A percentile compares a stretch with the other conserved stretches of the same genome.
These are phyloP conservation scores for Isoperla grammatica DNA, from an alignment of 2,888 invertebrate species.

Conservation along the genomic window DNA sequence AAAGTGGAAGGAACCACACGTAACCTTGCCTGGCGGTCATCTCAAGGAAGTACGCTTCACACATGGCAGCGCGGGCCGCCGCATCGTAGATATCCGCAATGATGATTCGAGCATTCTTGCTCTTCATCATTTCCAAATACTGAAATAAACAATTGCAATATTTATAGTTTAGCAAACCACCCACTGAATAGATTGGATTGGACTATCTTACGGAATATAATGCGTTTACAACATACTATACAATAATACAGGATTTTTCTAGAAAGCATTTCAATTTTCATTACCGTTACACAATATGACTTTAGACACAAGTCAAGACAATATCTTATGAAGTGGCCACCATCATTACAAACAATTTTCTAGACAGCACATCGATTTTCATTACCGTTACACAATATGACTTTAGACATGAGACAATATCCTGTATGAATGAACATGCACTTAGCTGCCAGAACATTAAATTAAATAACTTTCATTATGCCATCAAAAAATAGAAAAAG, in stretches of 20 bases:
- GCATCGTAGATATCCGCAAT: constrained; percentile 73
- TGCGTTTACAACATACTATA: background rate
- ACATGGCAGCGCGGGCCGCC: constrained; percentile 69
- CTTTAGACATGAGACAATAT: too few species aligned
- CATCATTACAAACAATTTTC: too few species aligned
- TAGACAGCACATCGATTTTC: constrained; percentile 1
- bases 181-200: too few species aligned
- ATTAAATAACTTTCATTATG: too few species aligned
- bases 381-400: background rate
- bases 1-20: constrained; percentile 80
- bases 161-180: constrained; percentile 8
- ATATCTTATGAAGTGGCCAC: too few species aligned
- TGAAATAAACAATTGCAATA: constrained; percentile 19
- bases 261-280: constrained; percentile 7
- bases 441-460: too few species aligned
- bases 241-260: constrained; percentile 7
- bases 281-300: constrained; percentile 1
- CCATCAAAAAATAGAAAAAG: background rate
- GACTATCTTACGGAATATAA: too few species aligned
- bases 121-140: constrained; percentile 54
- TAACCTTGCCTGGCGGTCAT: constrained; percentile 60
- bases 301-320: too few species aligned
- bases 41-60: constrained; percentile 65
- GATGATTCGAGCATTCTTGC: constrained; percentile 65
- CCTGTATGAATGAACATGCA: too few species aligned